A percentile compares a stretch with the other conserved stretches of the same genome.
Evolutionary conservation across 2,113 vertebrate species (phyloP).

Genomic region (Oxygymnocypris stewartii): DNA sequence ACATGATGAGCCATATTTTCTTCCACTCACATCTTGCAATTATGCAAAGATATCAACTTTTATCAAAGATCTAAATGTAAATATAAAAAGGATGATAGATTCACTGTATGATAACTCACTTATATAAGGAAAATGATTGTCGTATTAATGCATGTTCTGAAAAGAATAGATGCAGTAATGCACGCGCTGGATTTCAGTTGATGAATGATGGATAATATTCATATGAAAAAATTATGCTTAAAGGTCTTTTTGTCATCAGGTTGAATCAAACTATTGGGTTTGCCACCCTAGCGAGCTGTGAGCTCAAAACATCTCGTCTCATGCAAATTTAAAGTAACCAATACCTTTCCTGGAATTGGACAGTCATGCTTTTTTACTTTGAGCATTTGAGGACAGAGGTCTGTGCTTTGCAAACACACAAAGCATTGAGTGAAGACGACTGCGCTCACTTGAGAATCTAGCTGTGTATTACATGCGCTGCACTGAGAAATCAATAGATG

Average conservation of each 20-base stretch:
- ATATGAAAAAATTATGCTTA: conserved; percentile 54
- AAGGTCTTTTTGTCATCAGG: conserved; percentile 53
- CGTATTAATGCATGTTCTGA: conserved; percentile 19
- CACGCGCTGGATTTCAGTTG: conserved; percentile 46
- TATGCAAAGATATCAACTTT: neutral
- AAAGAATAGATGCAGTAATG: conserved; percentile 40
- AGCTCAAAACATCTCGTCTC: conserved; percentile 39
- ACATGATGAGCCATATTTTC: conserved; percentile 49
- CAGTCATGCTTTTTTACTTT: conserved; percentile 53
- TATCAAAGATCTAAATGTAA: conserved; percentile 48
- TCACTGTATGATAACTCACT: neutral
- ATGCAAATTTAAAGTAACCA: conserved; percentile 52
- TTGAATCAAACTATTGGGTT: conserved; percentile 52
- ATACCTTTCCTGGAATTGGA: conserved; percentile 49
- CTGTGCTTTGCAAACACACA: conserved; percentile 43
- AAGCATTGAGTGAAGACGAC: conserved; percentile 14
- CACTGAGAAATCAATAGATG: conserved; percentile 9
- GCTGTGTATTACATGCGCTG: neutral
- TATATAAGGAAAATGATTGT: conserved; percentile 2
- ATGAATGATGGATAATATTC: conserved; percentile 64
- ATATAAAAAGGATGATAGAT: conserved; percentile 18
- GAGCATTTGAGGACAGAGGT: conserved; percentile 39
- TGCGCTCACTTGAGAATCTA: neutral
- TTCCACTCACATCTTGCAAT: conserved; percentile 45
- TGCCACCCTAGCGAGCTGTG: conserved; percentile 29